Percentiles rank a stretch among this genome's conserved stretches.
These are phyloP conservation scores for Lochmaea capreae DNA, from an alignment of 2,888 invertebrate genomes.

Conservation along the genomic window DNA sequence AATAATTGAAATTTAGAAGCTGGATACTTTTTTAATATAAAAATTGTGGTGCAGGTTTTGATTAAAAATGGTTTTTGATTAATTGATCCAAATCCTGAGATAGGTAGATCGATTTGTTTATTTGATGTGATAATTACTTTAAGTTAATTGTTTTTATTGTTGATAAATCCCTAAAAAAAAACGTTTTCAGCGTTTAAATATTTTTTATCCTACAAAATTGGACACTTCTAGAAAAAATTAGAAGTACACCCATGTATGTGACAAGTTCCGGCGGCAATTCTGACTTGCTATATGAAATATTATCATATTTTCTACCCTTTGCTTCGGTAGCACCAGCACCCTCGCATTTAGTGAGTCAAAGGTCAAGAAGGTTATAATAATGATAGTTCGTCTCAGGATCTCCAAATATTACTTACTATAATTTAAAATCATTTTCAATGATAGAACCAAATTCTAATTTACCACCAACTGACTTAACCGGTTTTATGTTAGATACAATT, in stretches of 20 bases:
- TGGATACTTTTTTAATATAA: no score
- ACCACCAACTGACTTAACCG: no score
- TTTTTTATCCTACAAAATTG: not conserved
- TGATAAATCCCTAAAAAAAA: no score
- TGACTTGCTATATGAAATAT: conserved; percentile 1
- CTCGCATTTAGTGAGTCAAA: conserved; percentile 6
- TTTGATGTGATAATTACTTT: no score
- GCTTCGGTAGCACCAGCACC: not conserved
- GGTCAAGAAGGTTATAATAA: conserved; percentile 1
- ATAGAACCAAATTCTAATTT: not conserved
- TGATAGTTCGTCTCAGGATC: not conserved
- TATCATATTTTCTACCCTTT: not conserved
- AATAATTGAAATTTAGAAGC: no score
- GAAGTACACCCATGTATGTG: not conserved
- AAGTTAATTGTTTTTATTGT: no score
- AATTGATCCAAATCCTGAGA: no score
- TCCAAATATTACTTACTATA: not conserved
- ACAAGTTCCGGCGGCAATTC: conserved; percentile 7
- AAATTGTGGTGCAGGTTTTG: no score
- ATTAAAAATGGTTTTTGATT: no score
- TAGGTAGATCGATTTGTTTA: no score
- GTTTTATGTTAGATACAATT: no score
- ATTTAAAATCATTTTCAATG: not conserved
- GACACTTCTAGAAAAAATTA: not conserved
- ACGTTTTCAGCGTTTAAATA: no score